These are phyloP conservation scores for Eubucco bourcierii DNA, from an alignment of 2,113 vertebrate genomes.

Conservation along the genomic window DNA sequence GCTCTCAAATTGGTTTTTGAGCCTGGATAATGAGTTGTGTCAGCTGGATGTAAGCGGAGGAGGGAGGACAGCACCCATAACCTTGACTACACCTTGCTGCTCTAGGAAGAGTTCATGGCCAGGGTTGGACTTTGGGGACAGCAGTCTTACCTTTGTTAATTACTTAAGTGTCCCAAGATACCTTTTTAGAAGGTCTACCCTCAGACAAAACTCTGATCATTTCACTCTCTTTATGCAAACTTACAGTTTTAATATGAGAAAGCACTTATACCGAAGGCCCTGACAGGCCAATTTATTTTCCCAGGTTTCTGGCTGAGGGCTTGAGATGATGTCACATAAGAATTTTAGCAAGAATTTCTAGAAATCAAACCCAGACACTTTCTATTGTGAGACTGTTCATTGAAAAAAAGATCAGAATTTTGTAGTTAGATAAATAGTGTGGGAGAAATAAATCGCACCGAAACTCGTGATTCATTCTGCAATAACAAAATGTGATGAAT, in stretches of 20 bases:
- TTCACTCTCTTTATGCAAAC: background rate
- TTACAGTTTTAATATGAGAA: constrained; percentile 18
- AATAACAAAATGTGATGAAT: background rate
- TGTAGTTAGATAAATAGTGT: background rate
- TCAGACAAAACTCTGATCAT: background rate
- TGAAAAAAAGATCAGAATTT: background rate
- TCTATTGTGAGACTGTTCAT: background rate
- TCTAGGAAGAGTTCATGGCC: background rate
- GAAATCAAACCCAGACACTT: constrained; percentile 18
- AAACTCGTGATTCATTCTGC: background rate
- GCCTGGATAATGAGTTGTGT: background rate
- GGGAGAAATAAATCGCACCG: background rate
- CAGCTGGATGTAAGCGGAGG: background rate
- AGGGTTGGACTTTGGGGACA: background rate
- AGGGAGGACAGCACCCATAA: background rate
- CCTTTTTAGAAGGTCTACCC: background rate
- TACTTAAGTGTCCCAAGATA: background rate
- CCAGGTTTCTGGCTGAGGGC: background rate
- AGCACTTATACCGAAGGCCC: background rate
- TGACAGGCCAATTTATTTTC: constrained; percentile 29
- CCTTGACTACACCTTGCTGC: background rate
- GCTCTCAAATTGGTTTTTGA: background rate
- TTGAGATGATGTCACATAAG: background rate
- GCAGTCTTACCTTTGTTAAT: background rate
- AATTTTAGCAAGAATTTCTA: constrained; percentile 1